Conservation (phyloP, 2,113 vertebrate genomes). For the Lanius collurio region DNA sequence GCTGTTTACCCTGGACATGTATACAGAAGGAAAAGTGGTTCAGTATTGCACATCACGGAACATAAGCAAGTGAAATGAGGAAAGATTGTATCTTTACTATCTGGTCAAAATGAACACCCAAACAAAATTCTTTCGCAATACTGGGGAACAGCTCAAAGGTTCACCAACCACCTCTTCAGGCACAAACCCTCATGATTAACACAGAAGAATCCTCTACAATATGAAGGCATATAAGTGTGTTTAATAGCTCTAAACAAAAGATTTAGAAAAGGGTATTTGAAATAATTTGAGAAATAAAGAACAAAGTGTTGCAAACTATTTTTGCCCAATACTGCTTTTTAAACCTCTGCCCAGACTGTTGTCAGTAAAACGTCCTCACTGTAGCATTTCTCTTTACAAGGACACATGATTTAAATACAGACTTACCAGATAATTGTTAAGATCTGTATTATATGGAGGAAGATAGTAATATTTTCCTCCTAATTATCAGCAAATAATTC, state of each 20-base stretch:
- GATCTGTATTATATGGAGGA: neutral
- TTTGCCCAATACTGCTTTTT: neutral
- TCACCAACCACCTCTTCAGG: neutral
- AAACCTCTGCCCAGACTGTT: neutral
- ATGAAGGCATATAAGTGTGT: neutral
- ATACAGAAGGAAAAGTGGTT: conserved; percentile 27
- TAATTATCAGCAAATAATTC: neutral
- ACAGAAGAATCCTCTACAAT: neutral
- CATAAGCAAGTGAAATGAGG: conserved; percentile 12
- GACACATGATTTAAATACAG: neutral
- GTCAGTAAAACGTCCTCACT: neutral
- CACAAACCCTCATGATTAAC: neutral
- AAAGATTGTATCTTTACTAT: conserved; percentile 4
- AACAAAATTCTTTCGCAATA: conserved; percentile 9
- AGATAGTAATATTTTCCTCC: neutral
- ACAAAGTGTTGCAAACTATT: neutral
- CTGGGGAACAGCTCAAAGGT: neutral
- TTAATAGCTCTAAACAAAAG: neutral
- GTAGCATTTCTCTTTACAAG: neutral
- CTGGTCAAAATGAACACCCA: neutral
- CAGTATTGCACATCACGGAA: neutral
- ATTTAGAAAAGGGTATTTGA: neutral
- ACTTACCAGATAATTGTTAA: neutral
- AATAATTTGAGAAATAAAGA: neutral
- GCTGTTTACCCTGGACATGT: neutral